Evolutionary conservation across 2,113 vertebrate genomes (phyloP), one percentile per base, ranked within the genome.

Genomic region (Tachysurus fulvidraco): DNA sequence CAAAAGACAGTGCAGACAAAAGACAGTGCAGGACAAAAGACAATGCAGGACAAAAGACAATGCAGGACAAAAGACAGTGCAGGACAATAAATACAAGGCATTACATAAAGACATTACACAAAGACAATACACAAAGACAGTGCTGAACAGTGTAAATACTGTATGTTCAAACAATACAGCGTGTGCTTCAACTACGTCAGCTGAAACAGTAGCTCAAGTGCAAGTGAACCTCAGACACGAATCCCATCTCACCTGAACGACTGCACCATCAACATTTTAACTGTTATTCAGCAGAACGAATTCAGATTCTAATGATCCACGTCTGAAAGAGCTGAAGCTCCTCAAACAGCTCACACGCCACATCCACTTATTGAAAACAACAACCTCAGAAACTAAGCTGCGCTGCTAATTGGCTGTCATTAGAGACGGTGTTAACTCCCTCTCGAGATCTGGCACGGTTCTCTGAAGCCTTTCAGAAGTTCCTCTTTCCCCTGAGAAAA

Each of bases 401-500:
- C 19, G 16, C 64, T 60, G 77, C 25, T 67, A 60, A 81, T 67
- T 59, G 71, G 65, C 41, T 25, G 50, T 85, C 73, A 76, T 76
- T 81, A 73, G 41, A 71, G 83, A 19, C 28, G 46, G 14, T 44
- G 28, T 6, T 73, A 23, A 41, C 44, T 16, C 13, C 57, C 11
- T 52, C 57, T 46, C 30, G 62, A 28, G 16, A 65, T 88, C 73
- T 80, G 80, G 4, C 60, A 84, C 62, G 77, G 28, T 74, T 80
- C 62, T 19, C 74, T 85, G 64, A 59, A 73, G 17, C 65, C 59
- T 76, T 85, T 65, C 52, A 76, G 12, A 83, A 78, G 52, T 76
- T 74, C 52, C 59, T 60, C 11, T 44, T 85, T 87, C 89, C 85
- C 57, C n/a, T 46, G 83, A 60, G 86, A 86, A 52, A 46, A 79